These are phyloP conservation scores for Coreius guichenoti DNA, from an alignment of 2,797 vertebrate species.

Conservation along the genomic window DNA sequence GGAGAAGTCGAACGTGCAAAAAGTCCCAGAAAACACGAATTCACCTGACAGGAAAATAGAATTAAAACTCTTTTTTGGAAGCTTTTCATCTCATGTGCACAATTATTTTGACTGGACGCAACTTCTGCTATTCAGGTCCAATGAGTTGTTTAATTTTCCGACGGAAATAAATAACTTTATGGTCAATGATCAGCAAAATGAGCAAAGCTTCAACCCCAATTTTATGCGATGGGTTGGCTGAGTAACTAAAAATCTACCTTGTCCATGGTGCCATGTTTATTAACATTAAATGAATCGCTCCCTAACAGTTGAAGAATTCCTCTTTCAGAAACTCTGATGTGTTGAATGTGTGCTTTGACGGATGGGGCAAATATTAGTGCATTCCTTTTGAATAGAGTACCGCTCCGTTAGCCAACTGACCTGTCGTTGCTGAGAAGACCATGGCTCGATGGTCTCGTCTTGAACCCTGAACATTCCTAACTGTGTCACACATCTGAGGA, in stretches of 20 bases:
- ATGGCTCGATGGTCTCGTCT: slow-evolving; percentile 64
- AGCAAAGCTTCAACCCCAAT: slow-evolving; percentile 13
- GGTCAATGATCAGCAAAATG: slow-evolving; percentile 4
- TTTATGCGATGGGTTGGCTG: background rate
- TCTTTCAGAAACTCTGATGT: slow-evolving; percentile 67
- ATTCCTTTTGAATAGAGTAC: slow-evolving; percentile 70
- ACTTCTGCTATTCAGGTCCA: background rate
- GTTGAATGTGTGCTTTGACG: slow-evolving; percentile 68
- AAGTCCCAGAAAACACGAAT: background rate
- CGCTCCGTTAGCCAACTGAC: slow-evolving; percentile 66
- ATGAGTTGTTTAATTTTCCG: background rate
- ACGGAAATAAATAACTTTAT: background rate
- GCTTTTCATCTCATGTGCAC: background rate
- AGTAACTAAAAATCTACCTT: background rate
- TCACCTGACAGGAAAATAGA: background rate
- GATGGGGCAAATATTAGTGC: slow-evolving; percentile 78
- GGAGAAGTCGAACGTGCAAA: slow-evolving; percentile 1
- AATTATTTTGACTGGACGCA: background rate
- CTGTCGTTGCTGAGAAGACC: slow-evolving; percentile 70
- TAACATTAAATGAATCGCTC: slow-evolving; percentile 25
- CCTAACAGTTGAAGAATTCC: slow-evolving; percentile 24
- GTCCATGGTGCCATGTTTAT: background rate
- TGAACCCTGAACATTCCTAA: slow-evolving; percentile 70
- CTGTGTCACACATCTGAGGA: slow-evolving; percentile 45
- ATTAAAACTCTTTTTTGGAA: background rate